A percentile compares a stretch with the other conserved stretches of the same genome.
These are phyloP conservation scores for Catalaphyllia jardinei DNA, from an alignment of 64 coral and sea anemone species.

Conservation along the genomic window DNA sequence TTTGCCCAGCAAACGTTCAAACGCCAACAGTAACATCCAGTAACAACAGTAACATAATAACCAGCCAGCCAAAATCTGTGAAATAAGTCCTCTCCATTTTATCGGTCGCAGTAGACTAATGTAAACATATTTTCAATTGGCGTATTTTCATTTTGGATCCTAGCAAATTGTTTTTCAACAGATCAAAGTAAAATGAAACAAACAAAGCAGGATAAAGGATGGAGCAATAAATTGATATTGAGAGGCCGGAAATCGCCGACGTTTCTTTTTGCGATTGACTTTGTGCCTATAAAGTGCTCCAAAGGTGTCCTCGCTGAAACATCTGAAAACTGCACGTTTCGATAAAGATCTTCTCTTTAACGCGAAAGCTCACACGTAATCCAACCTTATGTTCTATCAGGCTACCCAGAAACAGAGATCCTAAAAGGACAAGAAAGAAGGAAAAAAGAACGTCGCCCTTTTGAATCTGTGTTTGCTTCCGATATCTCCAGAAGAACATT, in stretches of 20 bases:
- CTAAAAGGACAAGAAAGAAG: background rate
- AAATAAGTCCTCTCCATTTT: too few relatives aligned
- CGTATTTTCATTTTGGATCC: too few relatives aligned
- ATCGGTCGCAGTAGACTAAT: too few relatives aligned
- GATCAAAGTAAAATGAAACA: background rate
- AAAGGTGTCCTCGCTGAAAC: background rate
- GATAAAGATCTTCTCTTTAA: conserved; percentile 1
- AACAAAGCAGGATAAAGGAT: background rate
- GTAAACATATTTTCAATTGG: too few relatives aligned
- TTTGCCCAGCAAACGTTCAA: too few relatives aligned
- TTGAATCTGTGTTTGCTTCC: too few relatives aligned
- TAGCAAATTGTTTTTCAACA: too few relatives aligned
- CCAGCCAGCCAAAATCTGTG: too few relatives aligned
- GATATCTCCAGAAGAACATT: too few relatives aligned
- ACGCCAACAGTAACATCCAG: too few relatives aligned
- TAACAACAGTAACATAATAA: too few relatives aligned
- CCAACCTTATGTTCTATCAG: background rate
- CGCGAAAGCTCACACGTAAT: background rate
- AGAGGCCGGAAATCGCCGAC: background rate
- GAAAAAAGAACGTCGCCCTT: too few relatives aligned
- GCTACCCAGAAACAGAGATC: background rate
- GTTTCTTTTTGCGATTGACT: background rate
- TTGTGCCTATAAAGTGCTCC: background rate
- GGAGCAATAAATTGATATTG: background rate
- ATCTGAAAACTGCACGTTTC: background rate